phyloP scores from a whole-genome alignment of 30 jellyfish, hydroid and myxozoan genomes.

The Mastigias papua region DNA sequence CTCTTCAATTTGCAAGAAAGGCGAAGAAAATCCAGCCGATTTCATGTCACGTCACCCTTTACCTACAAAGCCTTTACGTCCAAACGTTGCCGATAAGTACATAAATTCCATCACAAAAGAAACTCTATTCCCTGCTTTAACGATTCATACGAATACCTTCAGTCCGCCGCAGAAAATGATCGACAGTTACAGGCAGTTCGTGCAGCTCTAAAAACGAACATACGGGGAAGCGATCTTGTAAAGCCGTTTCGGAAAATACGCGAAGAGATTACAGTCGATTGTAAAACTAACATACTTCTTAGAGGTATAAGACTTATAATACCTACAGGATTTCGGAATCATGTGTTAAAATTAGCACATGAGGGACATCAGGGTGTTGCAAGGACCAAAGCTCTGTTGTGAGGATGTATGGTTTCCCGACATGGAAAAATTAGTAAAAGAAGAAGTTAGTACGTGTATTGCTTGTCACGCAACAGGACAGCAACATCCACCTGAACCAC shows the following conservation, averaged over 20 bases:
- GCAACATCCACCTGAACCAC: constrained; percentile 42
- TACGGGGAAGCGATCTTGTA: constrained; percentile 24
- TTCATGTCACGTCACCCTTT: constrained; percentile 40
- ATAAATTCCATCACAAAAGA: constrained; percentile 1
- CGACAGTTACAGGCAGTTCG: not conserved
- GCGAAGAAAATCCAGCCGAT: constrained; percentile 56
- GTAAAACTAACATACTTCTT: constrained; percentile 23
- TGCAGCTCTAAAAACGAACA: constrained; percentile 7
- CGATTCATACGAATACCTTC: not conserved
- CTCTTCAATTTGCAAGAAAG: constrained; percentile 10
- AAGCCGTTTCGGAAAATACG: constrained; percentile 24
- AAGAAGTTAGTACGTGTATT: constrained; percentile 32
- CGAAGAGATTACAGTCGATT: constrained; percentile 35
- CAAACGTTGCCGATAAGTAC: constrained; percentile 3
- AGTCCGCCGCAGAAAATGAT: constrained; percentile 4
- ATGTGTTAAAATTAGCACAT: constrained; percentile 39
- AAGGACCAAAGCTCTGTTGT: constrained; percentile 48
- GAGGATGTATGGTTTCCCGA: constrained; percentile 62
- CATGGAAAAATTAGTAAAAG: constrained; percentile 47
- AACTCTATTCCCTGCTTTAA: constrained; percentile 3
- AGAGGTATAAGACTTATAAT: constrained; percentile 43
- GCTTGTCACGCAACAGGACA: constrained; percentile 60
- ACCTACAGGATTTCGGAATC: constrained; percentile 37
- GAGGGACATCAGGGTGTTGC: constrained; percentile 71
- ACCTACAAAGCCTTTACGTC: not conserved